Evolutionary conservation across 2,888 invertebrate species (phyloP), one percentile per base, ranked within the genome.

Genomic region (Deilephila elpenor): DNA sequence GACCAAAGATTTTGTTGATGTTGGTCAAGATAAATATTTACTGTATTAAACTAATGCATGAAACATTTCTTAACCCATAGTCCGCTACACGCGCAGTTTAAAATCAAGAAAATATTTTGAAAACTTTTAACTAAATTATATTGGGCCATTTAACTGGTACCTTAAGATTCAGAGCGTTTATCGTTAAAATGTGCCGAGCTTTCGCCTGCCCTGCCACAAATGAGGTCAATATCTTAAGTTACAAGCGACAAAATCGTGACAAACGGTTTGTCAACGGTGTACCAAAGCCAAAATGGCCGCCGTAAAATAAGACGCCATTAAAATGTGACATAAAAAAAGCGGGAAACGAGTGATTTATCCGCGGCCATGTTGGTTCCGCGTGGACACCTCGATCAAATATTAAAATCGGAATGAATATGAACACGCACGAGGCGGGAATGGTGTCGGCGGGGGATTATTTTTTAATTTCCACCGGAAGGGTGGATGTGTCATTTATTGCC

Each of bases 331-430:
- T 78, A 82, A 84, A 87, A 87, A 86, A 84, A 82, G 79, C 82
- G 78, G 83, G 79, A 85, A 85, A 77, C 77, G 78, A 78, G 81
- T 88, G 85, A 89, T 89, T 87, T 89, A 89, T 87, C 77, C 83
- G 77, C 80, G 79, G 80, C 87, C 88, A 86, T 88, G 82, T 85
- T 84, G 81, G 79, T 74, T 75, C 72, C 79, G 78, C 78, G 76
- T 79, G 79, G 79, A 44, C 67, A 67, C 74, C 79, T 79, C 83
- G 81, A 84, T 87, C 84, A 86, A 86, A 86, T 85, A 88, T 86
- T 86, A 82, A 88, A 84, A 80, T 77, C 75, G 74, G 76, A 80
- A 78, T 80, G 78, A 81, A 81, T 80, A 81, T 79, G 78, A 60
- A 78, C 74, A 74, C 70, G 74, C 73, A 71, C 70, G 56, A 56